These are phyloP conservation scores for Amphibalanus amphitrite DNA, from an alignment of 1,140 invertebrate species.

Conservation along the genomic window DNA sequence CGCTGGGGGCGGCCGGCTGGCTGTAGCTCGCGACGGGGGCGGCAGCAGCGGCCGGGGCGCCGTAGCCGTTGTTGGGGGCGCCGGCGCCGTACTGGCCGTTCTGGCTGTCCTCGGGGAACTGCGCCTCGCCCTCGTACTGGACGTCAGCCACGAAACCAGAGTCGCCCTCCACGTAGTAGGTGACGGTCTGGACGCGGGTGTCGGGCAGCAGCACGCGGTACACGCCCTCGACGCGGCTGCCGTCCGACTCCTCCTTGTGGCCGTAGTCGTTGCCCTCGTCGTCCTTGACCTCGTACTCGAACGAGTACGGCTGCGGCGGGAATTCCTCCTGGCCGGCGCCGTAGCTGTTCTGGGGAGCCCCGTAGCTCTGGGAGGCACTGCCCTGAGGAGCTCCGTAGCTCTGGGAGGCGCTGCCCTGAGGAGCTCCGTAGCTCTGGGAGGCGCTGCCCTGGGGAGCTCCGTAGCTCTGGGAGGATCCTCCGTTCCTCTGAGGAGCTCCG, in stretches of 20 bases:
- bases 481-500: too few species aligned
- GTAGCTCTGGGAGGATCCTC: not conserved
- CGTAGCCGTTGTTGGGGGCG: not conserved
- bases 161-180: constrained; percentile 5
- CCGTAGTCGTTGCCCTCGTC: constrained; percentile 14
- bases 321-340: not conserved
- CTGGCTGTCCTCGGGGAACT: constrained; percentile 10
- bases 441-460: too few species aligned
- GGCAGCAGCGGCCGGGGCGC: too few species aligned
- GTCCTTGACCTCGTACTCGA: constrained; percentile 3
- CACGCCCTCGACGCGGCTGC: not conserved
- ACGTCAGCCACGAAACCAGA: constrained; percentile 6
- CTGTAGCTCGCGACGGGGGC: not conserved
- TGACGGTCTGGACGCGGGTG: constrained; percentile 5
- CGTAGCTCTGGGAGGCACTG: not conserved
- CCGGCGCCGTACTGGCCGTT: constrained; percentile 5
- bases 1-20: not conserved
- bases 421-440: not conserved
- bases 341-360: not conserved
- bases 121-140: constrained; percentile 8
- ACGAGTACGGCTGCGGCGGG: constrained; percentile 9
- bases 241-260: constrained; percentile 13
- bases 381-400: not conserved
- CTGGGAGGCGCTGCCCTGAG: not conserved
- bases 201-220: constrained; percentile 9